phyloP scores from a whole-genome alignment of 2,888 invertebrate species.

The Aethes cnicana region DNA sequence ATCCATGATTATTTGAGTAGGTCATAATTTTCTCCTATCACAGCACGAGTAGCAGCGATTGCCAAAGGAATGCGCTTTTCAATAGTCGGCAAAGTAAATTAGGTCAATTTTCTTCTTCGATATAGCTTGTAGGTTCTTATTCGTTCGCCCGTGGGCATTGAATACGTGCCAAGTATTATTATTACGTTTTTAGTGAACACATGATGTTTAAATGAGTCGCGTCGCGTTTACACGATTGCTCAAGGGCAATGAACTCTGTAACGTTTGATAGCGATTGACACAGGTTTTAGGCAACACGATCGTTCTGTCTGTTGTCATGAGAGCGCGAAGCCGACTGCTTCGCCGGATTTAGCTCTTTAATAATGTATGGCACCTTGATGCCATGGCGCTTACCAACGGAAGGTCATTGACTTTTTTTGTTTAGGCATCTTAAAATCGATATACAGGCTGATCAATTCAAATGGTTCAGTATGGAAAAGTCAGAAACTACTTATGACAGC shows the following conservation, averaged over 20 bases:
- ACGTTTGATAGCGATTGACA: conserved; percentile 60
- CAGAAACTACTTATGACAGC: no score
- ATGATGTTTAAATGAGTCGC: conserved; percentile 46
- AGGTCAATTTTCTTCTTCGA: conserved; percentile 53
- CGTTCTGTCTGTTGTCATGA: neutral
- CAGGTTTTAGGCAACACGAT: neutral
- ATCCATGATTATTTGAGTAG: no score
- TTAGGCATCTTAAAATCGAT: no score
- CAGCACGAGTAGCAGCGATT: no score
- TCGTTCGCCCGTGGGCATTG: conserved; percentile 50
- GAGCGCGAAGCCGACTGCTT: no score
- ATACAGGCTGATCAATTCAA: no score
- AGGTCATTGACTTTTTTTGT: no score
- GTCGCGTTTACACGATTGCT: conserved; percentile 22
- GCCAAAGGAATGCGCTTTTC: neutral
- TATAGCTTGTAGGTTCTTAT: conserved; percentile 46
- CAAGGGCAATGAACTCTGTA: conserved; percentile 34
- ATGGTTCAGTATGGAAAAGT: no score
- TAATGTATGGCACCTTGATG: no score
- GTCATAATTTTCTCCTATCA: no score
- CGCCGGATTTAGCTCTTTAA: no score
- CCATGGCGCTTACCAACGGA: no score
- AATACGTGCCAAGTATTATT: conserved; percentile 60
- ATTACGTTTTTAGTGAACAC: conserved; percentile 38
- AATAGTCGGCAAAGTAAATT: conserved; percentile 38